Percentiles rank a stretch among this genome's conserved stretches.
phyloP scores from a whole-genome alignment of 92 coral and sea anemone genomes.

The Meandrina meandrites region DNA sequence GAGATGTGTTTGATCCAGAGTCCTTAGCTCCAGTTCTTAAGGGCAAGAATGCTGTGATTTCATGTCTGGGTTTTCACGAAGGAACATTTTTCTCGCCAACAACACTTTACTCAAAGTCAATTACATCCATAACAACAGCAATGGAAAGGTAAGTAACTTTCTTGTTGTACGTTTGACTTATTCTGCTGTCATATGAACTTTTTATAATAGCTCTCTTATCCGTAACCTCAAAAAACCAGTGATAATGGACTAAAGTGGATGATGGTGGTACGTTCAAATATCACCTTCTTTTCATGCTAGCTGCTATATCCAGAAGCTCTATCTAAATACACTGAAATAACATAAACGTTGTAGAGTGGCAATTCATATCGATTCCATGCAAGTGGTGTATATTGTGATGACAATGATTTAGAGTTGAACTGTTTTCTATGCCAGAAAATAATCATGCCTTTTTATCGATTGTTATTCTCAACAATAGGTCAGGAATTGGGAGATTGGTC shows the following conservation, averaged over 20 bases:
- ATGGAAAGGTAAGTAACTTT: slow-evolving; percentile 65
- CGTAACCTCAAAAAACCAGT: neutral
- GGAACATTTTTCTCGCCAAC: slow-evolving; percentile 68
- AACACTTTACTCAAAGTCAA: slow-evolving; percentile 75
- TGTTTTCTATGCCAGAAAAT: neutral
- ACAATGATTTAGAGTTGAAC: neutral
- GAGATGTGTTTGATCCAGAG: slow-evolving; percentile 73
- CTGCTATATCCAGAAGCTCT: too few relatives aligned
- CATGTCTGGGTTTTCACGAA: slow-evolving; percentile 61
- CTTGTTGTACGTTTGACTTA: neutral
- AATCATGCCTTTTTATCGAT: neutral
- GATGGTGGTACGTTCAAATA: too few relatives aligned
- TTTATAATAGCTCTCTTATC: neutral
- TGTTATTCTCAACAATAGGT: slow-evolving; percentile 1
- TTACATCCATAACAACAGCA: slow-evolving; percentile 67
- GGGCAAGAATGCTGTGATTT: slow-evolving; percentile 80
- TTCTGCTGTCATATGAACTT: too few relatives aligned
- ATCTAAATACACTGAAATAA: too few relatives aligned
- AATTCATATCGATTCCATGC: too few relatives aligned
- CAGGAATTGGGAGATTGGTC: slow-evolving; percentile 46
- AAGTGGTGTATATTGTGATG: neutral
- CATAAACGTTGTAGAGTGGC: too few relatives aligned
- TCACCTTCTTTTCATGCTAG: too few relatives aligned
- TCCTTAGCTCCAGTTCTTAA: slow-evolving; percentile 55
- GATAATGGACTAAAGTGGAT: neutral